These are phyloP conservation scores for Arge pagana DNA, from an alignment of 2,888 invertebrate genomes.

Conservation along the genomic window DNA sequence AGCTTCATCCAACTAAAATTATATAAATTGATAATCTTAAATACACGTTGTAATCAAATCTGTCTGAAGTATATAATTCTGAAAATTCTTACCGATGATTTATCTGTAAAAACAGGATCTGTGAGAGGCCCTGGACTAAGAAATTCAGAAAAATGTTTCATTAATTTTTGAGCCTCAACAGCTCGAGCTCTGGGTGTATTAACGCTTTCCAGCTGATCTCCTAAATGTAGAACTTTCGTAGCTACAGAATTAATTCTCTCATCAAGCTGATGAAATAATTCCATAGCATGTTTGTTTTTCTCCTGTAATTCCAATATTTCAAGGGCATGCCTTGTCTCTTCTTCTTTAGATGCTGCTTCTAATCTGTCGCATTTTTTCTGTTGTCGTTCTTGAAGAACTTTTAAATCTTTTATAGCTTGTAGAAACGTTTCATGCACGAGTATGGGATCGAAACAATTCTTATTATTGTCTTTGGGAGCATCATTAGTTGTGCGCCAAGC, in stretches of 20 bases:
- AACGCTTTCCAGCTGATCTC: conserved; percentile 96
- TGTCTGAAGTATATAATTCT: neutral
- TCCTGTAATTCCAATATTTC: conserved; percentile 83
- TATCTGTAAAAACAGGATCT: conserved; percentile 86
- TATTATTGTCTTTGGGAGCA: conserved; percentile 68
- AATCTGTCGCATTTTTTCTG: conserved; percentile 84
- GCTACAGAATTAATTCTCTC: conserved; percentile 96
- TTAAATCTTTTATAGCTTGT: conserved; percentile 84
- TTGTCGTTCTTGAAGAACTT: conserved; percentile 81
- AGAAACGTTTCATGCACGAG: conserved; percentile 89
- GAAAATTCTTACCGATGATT: conserved; percentile 66
- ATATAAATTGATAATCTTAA: neutral
- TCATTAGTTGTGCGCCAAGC: conserved; percentile 90
- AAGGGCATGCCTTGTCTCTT: conserved; percentile 81
- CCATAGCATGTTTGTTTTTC: conserved; percentile 84
- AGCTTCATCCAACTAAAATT: conserved; percentile 82
- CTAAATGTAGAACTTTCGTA: conserved; percentile 96
- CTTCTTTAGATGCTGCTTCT: conserved; percentile 81
- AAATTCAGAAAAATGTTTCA: conserved; percentile 92
- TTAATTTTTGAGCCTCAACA: conserved; percentile 90
- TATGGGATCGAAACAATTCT: conserved; percentile 81
- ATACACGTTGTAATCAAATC: neutral
- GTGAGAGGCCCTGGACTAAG: conserved; percentile 82
- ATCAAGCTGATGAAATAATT: conserved; percentile 89
- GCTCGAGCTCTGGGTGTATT: conserved; percentile 93